Evolutionary conservation across 2,113 vertebrate species (phyloP).

Genomic region (Notothenia rossii): DNA sequence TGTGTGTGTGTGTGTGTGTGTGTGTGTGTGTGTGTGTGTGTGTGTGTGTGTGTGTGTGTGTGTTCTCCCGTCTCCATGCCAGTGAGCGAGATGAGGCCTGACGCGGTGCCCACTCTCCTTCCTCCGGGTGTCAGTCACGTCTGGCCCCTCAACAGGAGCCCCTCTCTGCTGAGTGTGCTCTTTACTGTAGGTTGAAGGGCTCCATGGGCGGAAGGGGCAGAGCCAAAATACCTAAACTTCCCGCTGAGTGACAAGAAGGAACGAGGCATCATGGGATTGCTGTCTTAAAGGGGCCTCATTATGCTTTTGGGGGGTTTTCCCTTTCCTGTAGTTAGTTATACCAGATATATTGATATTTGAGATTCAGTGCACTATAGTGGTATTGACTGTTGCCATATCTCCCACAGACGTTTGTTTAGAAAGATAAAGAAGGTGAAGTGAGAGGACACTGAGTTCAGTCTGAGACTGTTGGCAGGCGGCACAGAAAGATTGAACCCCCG

Average conservation of each 20-base stretch:
- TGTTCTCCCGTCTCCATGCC: slow-evolving; percentile 27
- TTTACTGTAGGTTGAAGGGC: slow-evolving; percentile 49
- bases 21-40: no score
- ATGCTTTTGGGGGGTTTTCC: no score
- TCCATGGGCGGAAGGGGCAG: slow-evolving; percentile 47
- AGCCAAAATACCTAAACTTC: neutral
- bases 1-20: no score
- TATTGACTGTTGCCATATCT: neutral
- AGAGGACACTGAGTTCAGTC: slow-evolving; percentile 59
- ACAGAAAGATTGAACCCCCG: slow-evolving; percentile 58
- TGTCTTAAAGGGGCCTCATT: neutral
- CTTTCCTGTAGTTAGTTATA: no score
- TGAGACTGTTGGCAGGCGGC: slow-evolving; percentile 33
- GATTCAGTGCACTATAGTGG: no score
- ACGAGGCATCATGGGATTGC: slow-evolving; percentile 21
- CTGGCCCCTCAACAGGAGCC: slow-evolving; percentile 52
- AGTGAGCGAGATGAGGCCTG: slow-evolving; percentile 76
- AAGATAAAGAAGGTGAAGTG: slow-evolving; percentile 31
- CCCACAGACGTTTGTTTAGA: neutral
- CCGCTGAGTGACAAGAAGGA: slow-evolving; percentile 23
- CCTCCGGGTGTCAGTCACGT: slow-evolving; percentile 75
- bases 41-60: slow-evolving; percentile 7
- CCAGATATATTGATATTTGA: no score
- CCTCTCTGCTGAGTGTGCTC: slow-evolving; percentile 61
- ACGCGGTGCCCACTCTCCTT: slow-evolving; percentile 72